Evolutionary conservation across 2,888 invertebrate genomes (phyloP).

Genomic region (Ochropleura leucogaster): DNA sequence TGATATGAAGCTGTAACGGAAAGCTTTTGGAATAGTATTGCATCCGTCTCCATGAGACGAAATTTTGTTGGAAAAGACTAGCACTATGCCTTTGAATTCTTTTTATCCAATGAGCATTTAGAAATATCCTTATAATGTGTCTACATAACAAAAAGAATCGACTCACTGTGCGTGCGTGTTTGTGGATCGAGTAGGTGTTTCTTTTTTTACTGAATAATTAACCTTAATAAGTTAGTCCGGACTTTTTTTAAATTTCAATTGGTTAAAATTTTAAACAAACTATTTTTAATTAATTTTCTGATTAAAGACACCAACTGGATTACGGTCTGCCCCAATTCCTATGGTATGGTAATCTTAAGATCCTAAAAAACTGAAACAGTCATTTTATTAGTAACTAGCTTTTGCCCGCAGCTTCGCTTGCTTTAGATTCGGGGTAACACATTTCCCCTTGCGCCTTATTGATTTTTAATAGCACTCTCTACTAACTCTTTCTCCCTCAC

Average conservation of each 20-base stretch:
- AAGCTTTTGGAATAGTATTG: slow-evolving; percentile 20
- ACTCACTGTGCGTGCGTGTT: not conserved
- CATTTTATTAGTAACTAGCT: not conserved
- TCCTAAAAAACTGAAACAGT: not conserved
- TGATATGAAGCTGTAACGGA: slow-evolving; percentile 20
- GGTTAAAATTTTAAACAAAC: not conserved
- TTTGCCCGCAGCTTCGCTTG: too few relatives aligned
- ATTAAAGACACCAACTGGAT: not conserved
- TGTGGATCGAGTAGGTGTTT: too few relatives aligned
- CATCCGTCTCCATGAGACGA: not conserved
- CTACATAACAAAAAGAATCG: not conserved
- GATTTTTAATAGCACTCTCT: too few relatives aligned
- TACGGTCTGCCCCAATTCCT: not conserved
- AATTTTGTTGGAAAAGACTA: not conserved
- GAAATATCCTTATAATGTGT: not conserved
- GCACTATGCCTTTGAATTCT: not conserved
- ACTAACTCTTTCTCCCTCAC: too few relatives aligned
- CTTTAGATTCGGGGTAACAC: too few relatives aligned
- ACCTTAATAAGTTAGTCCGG: not conserved
- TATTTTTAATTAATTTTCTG: not conserved
- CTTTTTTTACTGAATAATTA: not conserved
- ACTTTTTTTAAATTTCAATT: not conserved
- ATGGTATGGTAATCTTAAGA: not conserved
- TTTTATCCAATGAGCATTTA: not conserved
- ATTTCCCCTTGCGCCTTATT: too few relatives aligned